Conservation (phyloP, 2,888 invertebrate species). For the Epistrophe eligans region DNA sequence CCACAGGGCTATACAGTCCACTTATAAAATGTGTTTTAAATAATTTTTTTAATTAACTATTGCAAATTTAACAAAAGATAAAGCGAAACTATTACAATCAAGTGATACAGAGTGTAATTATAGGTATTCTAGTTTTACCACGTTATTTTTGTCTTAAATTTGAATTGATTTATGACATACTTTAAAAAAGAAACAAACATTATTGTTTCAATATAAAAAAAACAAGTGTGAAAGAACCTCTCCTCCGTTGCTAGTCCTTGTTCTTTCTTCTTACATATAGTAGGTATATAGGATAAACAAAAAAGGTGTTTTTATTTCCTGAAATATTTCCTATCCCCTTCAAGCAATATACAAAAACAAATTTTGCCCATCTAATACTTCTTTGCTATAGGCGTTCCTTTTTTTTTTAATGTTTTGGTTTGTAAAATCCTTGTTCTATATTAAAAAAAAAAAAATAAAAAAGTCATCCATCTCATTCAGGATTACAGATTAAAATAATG, state of each 20-base stretch:
- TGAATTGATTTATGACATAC: slow-evolving; percentile 71
- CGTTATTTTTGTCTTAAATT: slow-evolving; percentile 41
- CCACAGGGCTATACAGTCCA: too few species aligned
- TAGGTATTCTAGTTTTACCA: background rate
- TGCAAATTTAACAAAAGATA: too few species aligned
- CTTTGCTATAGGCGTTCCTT: slow-evolving; percentile 11
- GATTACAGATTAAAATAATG: slow-evolving; percentile 72
- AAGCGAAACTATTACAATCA: too few species aligned
- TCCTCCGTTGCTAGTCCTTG: background rate
- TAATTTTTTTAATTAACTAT: too few species aligned
- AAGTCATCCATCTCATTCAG: slow-evolving; percentile 67
- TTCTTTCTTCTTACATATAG: background rate
- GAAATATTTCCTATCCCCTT: slow-evolving; percentile 5
- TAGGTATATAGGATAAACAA: background rate
- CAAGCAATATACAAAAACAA: slow-evolving; percentile 7
- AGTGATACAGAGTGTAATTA: background rate
- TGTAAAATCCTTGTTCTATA: slow-evolving; percentile 39
- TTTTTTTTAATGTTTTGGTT: slow-evolving; percentile 5
- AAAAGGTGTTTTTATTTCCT: slow-evolving; percentile 19
- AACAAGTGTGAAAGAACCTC: slow-evolving; percentile 8
- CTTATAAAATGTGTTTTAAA: too few species aligned
- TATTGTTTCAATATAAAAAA: slow-evolving; percentile 61
- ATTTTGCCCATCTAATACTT: slow-evolving; percentile 30
- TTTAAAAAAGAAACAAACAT: slow-evolving; percentile 44
- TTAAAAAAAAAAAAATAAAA: background rate